Percentiles rank a stretch among this genome's conserved stretches.
These are phyloP conservation scores for Ornithoptera priamus DNA, from an alignment of 2,888 invertebrate genomes.

Conservation along the genomic window DNA sequence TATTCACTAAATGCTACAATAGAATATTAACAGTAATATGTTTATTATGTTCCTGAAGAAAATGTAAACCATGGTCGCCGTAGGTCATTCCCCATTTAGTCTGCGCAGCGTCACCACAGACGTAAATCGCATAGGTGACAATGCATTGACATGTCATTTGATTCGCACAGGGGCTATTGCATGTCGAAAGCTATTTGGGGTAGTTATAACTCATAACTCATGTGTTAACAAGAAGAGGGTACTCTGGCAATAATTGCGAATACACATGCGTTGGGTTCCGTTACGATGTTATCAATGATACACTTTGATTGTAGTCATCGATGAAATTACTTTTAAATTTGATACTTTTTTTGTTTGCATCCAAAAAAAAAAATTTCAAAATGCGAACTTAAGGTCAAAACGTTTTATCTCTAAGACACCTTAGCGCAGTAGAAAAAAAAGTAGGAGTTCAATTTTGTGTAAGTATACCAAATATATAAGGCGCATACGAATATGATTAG, in stretches of 20 bases:
- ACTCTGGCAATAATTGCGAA: conserved; percentile 54
- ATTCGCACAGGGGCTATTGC: conserved; percentile 63
- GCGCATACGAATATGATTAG: no score
- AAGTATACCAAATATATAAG: no score
- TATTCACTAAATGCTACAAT: no score
- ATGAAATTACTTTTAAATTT: conserved; percentile 56
- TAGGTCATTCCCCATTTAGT: conserved; percentile 31
- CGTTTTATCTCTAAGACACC: no score
- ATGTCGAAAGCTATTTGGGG: conserved; percentile 52
- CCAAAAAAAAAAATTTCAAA: no score
- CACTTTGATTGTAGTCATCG: conserved; percentile 49
- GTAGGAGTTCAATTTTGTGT: no score
- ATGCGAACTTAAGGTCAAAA: no score
- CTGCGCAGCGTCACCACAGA: conserved; percentile 53
- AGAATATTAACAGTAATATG: no score
- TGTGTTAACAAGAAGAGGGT: conserved; percentile 62
- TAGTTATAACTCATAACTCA: conserved; percentile 74
- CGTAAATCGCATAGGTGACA: conserved; percentile 73
- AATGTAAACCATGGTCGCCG: conserved; percentile 23
- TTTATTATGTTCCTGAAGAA: no score
- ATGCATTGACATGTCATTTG: conserved; percentile 73
- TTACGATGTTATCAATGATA: conserved; percentile 52
- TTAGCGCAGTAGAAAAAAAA: no score
- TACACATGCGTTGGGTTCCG: conserved; percentile 58
- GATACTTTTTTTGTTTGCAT: background rate